Evolutionary conservation across 1,140 invertebrate genomes (phyloP).

Genomic region (Centruroides sculpturatus): DNA sequence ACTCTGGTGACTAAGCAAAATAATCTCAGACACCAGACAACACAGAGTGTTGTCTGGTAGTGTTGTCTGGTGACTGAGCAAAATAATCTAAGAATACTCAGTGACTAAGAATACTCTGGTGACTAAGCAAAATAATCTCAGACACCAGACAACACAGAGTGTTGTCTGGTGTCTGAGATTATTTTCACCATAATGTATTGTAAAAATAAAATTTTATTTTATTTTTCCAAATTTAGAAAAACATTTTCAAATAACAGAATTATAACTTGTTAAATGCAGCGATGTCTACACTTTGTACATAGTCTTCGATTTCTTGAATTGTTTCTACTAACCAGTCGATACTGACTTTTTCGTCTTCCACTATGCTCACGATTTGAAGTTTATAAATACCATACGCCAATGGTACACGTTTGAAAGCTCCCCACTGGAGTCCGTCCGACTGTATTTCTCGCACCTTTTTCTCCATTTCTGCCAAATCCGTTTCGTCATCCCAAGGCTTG

Average conservation of each 20-base stretch:
- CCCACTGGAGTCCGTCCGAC: conserved; percentile 83
- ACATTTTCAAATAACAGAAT: conserved; percentile 20
- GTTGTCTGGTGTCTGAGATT: too few relatives aligned
- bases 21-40: too few relatives aligned
- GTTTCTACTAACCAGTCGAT: conserved; percentile 73
- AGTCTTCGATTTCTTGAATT: conserved; percentile 70
- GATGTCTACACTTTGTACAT: conserved; percentile 53
- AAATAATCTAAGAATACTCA: too few relatives aligned
- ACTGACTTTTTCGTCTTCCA: conserved; percentile 90
- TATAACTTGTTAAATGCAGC: conserved; percentile 85
- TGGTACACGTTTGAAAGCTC: conserved; percentile 76
- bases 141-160: too few relatives aligned
- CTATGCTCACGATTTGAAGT: conserved; percentile 80
- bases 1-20: too few relatives aligned
- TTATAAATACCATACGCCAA: conserved; percentile 92
- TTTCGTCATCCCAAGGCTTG: conserved; percentile 96
- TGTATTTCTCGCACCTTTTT: conserved; percentile 56
- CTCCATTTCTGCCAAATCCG: conserved; percentile 79
- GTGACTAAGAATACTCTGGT: too few relatives aligned
- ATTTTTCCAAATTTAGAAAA: too few relatives aligned
- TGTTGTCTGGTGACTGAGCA: too few relatives aligned
- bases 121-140: too few relatives aligned
- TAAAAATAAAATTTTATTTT: too few relatives aligned
- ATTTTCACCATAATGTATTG: too few relatives aligned
- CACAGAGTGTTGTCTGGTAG: too few relatives aligned